Percentiles rank a stretch among this genome's conserved stretches.
Conservation (phyloP, 2,113 vertebrate genomes). For the Phrynosoma blainvillii region DNA sequence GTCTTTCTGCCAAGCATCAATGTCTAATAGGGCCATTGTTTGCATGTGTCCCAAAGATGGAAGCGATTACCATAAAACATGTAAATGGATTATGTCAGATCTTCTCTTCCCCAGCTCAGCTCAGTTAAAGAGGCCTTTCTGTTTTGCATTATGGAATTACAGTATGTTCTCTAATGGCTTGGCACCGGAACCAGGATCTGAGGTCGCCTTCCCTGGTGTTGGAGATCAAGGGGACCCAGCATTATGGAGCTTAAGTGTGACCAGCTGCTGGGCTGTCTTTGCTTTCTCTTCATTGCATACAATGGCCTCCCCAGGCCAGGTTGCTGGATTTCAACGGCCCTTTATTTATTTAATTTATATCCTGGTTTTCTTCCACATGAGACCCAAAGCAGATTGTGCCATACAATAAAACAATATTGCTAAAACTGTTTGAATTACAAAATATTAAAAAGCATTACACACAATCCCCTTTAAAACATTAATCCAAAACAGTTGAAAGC, state of each 20-base stretch:
- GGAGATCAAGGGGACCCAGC: conserved; percentile 66
- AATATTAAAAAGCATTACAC: no score
- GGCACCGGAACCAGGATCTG: conserved; percentile 66
- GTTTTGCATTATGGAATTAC: conserved; percentile 79
- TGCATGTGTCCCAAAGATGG: conserved; percentile 80
- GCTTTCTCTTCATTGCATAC: not conserved
- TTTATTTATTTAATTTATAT: no score
- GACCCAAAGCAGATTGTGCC: no score
- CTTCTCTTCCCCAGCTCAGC: conserved; percentile 71
- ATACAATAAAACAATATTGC: no score
- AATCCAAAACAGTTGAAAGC: no score
- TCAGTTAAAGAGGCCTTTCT: conserved; percentile 69
- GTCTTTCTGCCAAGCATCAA: conserved; percentile 64
- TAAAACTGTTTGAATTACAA: no score
- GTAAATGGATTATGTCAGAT: conserved; percentile 78
- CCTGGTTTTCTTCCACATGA: no score
- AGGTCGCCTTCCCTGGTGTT: conserved; percentile 72
- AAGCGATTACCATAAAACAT: conserved; percentile 80
- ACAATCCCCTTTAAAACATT: no score
- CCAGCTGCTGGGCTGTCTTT: conserved; percentile 38
- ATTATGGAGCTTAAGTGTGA: conserved; percentile 59
- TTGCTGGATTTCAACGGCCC: no score
- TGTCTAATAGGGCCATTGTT: conserved; percentile 70
- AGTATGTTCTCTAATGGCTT: conserved; percentile 74
- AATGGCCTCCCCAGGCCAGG: not conserved